Evolutionary conservation across 1,140 invertebrate genomes (phyloP).

Genomic region (Sarcophaga bullata): DNA sequence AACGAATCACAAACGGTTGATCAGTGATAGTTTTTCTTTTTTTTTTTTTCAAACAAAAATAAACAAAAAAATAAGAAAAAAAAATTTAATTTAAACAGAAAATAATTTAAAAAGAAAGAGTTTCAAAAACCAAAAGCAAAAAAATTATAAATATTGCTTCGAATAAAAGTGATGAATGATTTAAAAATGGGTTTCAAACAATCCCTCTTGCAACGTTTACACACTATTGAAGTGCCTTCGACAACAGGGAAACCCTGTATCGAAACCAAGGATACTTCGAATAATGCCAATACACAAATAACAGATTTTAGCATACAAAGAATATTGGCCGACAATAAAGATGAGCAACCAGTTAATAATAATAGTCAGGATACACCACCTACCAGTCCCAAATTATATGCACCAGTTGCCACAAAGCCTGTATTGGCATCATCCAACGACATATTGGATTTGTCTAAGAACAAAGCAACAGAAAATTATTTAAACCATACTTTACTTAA

Average conservation of each 20-base stretch:
- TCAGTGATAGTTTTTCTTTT: not conserved
- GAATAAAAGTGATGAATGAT: conserved; percentile 38
- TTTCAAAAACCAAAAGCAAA: too few relatives aligned
- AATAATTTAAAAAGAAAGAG: not conserved
- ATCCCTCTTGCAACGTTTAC: conserved; percentile 57
- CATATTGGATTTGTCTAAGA: conserved; percentile 61
- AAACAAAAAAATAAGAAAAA: not conserved
- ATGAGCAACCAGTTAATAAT: not conserved
- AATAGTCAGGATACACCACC: conserved; percentile 13
- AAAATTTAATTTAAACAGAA: not conserved
- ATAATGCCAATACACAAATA: conserved; percentile 41
- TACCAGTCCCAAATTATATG: conserved; percentile 30
- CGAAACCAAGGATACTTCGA: not conserved
- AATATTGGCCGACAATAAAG: conserved; percentile 54
- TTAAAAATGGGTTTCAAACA: conserved; percentile 62
- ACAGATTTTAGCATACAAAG: conserved; percentile 64
- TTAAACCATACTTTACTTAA: not conserved
- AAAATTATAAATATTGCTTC: not conserved
- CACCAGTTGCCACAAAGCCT: conserved; percentile 6
- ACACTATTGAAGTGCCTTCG: conserved; percentile 50
- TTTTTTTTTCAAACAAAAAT: not conserved
- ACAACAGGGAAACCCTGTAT: conserved; percentile 29
- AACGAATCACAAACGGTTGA: conserved; percentile 7
- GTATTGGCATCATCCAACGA: conserved; percentile 32
- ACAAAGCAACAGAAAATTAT: conserved; percentile 28